phyloP scores from a whole-genome alignment of 2,888 invertebrate species.

The Melanchra persicariae region DNA sequence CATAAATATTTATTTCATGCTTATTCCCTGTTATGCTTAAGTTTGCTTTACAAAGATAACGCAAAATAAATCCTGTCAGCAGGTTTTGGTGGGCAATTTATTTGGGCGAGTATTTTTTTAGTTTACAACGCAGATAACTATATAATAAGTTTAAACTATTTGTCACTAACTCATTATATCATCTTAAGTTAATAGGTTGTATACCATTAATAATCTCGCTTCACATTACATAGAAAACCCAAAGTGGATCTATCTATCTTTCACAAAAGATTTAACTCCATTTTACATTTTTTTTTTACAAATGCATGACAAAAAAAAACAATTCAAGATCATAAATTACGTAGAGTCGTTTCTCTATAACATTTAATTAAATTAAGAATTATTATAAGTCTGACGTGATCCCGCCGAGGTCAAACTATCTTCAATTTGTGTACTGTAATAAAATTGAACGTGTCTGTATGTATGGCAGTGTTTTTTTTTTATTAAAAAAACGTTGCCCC shows the following conservation, averaged over 20 bases:
- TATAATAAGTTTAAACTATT: neutral
- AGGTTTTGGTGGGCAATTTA: no score
- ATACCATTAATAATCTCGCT: neutral
- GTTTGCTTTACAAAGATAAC: no score
- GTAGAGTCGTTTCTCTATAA: neutral
- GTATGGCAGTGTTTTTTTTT: neutral
- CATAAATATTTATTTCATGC: no score
- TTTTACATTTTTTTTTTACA: neutral
- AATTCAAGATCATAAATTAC: conserved; percentile 33
- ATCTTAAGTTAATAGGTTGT: conserved; percentile 4
- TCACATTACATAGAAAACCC: conserved; percentile 37
- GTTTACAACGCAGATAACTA: no score
- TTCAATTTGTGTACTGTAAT: conserved; percentile 1
- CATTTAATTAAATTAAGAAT: conserved; percentile 21
- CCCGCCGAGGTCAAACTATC: conserved; percentile 35
- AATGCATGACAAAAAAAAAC: conserved; percentile 14
- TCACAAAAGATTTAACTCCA: neutral
- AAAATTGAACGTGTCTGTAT: conserved; percentile 2
- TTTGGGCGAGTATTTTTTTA: no score
- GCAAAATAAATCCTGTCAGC: no score
- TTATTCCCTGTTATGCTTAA: no score
- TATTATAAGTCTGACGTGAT: conserved; percentile 16
- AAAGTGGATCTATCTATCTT: conserved; percentile 42
- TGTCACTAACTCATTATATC: neutral
- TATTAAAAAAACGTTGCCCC: no score